Percentiles rank a stretch among this genome's conserved stretches.
Conservation (phyloP, 2,113 vertebrate species). For the Raja brachyura region DNA sequence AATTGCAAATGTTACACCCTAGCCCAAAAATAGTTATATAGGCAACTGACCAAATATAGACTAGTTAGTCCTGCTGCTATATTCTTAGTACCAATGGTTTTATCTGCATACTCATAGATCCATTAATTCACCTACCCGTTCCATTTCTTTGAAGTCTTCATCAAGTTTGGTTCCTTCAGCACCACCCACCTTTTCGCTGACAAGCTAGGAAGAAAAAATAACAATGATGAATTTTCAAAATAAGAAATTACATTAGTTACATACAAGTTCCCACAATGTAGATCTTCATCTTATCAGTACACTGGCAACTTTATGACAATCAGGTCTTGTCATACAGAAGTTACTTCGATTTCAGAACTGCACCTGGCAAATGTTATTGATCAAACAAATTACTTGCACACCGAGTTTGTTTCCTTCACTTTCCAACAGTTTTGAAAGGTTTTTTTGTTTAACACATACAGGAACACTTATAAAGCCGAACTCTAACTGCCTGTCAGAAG, state of each 20-base stretch:
- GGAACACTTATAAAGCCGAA: no score
- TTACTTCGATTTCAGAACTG: neutral
- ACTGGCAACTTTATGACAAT: neutral
- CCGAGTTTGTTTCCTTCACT: neutral
- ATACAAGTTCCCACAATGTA: neutral
- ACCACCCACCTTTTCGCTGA: slow-evolving; percentile 93
- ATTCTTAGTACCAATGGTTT: neutral
- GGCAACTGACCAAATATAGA: no score
- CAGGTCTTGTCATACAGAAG: neutral
- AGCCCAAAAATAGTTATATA: no score
- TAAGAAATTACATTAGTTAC: neutral
- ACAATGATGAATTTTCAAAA: neutral
- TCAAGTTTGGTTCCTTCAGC: slow-evolving; percentile 94
- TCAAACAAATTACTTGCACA: neutral
- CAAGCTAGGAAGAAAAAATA: slow-evolving; percentile 62
- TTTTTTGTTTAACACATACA: no score
- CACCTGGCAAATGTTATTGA: neutral
- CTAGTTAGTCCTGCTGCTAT: neutral
- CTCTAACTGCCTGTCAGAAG: no score
- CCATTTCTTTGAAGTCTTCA: slow-evolving; percentile 92
- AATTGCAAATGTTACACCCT: no score
- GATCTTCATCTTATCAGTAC: no score
- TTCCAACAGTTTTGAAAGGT: neutral
- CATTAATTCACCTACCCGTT: slow-evolving; percentile 66
- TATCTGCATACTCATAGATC: no score